Percentiles rank a stretch among this genome's conserved stretches.
Conservation (phyloP, 2,113 vertebrate species). For the Trematocara macrostoma region DNA sequence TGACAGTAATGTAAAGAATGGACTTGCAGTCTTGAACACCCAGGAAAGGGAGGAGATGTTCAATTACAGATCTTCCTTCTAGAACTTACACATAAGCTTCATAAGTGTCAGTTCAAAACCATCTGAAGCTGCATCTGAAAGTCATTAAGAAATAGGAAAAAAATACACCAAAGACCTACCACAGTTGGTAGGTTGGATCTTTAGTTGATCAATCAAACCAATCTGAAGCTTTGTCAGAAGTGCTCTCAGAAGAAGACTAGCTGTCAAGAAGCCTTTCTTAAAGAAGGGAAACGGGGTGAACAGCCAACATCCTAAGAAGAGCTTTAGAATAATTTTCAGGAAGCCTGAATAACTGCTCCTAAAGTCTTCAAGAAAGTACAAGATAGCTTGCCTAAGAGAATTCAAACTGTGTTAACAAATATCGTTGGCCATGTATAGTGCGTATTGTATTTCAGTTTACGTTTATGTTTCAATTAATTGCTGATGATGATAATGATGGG, state of each 20-base stretch:
- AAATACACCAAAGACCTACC: neutral
- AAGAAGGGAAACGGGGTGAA: neutral
- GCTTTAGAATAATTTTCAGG: neutral
- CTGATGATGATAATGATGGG: neutral
- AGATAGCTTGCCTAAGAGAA: neutral
- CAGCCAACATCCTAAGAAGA: neutral
- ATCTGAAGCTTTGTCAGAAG: neutral
- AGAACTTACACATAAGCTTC: neutral
- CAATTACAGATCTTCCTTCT: neutral
- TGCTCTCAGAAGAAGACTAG: neutral
- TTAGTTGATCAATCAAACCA: neutral
- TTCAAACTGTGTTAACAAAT: neutral
- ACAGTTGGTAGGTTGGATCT: neutral
- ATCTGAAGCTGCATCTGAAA: neutral
- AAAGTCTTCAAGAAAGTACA: neutral
- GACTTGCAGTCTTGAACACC: no score
- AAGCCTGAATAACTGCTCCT: neutral
- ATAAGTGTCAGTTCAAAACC: neutral
- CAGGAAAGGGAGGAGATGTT: neutral
- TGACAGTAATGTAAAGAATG: no score
- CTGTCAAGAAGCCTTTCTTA: neutral
- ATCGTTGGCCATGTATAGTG: neutral
- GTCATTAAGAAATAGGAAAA: neutral
- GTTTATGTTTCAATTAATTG: neutral
- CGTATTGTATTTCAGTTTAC: neutral